Conservation (phyloP, 2,797 vertebrate species). For the Carcharodon carcharias region DNA sequence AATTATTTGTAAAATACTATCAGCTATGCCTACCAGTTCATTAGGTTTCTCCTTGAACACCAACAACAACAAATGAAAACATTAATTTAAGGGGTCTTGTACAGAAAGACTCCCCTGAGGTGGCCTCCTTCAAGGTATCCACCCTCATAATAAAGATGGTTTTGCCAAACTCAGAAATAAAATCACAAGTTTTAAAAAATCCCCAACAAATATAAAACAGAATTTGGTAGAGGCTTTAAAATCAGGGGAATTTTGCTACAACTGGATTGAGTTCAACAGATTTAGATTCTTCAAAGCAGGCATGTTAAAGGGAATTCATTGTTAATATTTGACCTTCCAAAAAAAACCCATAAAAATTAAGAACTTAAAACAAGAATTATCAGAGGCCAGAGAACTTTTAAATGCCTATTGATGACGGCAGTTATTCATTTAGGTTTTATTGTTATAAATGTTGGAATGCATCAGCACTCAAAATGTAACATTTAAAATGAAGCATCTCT, state of each 20-base stretch:
- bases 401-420: not conserved
- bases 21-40: not conserved
- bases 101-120: not conserved
- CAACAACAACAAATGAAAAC: not conserved
- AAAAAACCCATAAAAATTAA: not conserved
- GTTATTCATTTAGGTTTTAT: not conserved
- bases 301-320: not conserved
- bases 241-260: not conserved
- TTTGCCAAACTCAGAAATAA: not conserved
- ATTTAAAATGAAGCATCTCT: not conserved
- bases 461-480: not conserved
- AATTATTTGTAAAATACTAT: not conserved
- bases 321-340: not conserved
- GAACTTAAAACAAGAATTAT: not conserved
- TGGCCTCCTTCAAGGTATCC: not conserved
- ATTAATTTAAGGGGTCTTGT: not conserved
- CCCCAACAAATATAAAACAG: not conserved
- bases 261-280: not conserved
- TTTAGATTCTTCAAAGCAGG: not conserved
- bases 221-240: not conserved
- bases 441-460: not conserved
- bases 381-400: not conserved
- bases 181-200: not conserved
- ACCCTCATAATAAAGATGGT: not conserved
- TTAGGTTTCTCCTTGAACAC: not conserved